Evolutionary conservation across 2,888 invertebrate genomes (phyloP).

Genomic region (Folsomia candida): DNA sequence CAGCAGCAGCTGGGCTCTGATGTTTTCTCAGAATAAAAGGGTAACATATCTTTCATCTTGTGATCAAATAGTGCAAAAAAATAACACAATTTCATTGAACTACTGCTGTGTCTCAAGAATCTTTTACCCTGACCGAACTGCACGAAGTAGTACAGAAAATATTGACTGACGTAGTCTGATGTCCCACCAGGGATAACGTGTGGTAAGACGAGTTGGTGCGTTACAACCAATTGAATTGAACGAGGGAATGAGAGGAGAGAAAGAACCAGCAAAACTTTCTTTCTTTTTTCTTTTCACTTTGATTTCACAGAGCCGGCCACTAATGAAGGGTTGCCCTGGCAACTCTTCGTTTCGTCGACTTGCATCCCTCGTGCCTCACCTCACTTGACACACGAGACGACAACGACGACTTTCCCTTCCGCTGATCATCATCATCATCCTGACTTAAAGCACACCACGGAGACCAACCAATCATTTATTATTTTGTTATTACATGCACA

Average conservation of each 20-base stretch:
- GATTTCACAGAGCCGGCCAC: slow-evolving; percentile 9
- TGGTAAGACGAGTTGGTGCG: neutral
- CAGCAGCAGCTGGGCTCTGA: neutral
- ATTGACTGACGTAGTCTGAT: no score
- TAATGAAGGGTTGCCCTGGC: slow-evolving; percentile 51
- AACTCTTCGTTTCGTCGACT: slow-evolving; percentile 43
- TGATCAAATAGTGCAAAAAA: no score
- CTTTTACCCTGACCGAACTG: no score
- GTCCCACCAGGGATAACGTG: neutral
- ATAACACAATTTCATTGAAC: no score
- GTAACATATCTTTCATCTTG: no score
- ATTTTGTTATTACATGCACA: no score
- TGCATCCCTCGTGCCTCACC: slow-evolving; percentile 10
- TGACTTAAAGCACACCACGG: neutral
- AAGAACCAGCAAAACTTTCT: neutral
- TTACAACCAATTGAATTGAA: neutral
- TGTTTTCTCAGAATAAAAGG: neutral
- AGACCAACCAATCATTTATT: neutral
- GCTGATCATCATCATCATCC: neutral
- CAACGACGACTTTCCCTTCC: neutral
- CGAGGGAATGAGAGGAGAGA: neutral
- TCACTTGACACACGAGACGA: slow-evolving; percentile 16
- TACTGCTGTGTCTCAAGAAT: no score
- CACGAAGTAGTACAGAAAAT: no score
- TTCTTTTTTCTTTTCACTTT: slow-evolving; percentile 6